These are phyloP conservation scores for Tachuris rubrigastra DNA, from an alignment of 2,113 vertebrate species.

Conservation along the genomic window DNA sequence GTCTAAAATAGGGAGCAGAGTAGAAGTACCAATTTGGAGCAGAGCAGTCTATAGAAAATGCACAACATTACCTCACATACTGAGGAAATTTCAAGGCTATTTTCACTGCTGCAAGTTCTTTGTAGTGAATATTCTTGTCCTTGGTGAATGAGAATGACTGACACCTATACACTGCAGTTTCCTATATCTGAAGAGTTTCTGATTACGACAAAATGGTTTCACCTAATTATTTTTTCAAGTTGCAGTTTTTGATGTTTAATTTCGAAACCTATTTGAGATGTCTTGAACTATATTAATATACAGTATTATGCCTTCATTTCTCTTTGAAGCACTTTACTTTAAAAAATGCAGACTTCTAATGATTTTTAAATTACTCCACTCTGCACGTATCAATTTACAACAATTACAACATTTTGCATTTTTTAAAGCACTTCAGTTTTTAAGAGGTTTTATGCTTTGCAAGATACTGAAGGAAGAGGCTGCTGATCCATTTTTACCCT, in stretches of 20 bases:
- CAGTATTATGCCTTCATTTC: slow-evolving; percentile 65
- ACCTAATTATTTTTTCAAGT: slow-evolving; percentile 76
- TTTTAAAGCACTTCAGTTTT: slow-evolving; percentile 68
- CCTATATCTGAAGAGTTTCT: slow-evolving; percentile 67
- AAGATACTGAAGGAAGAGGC: slow-evolving; percentile 44
- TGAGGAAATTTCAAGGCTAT: slow-evolving; percentile 42
- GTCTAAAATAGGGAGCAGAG: not conserved
- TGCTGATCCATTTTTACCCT: slow-evolving; percentile 59
- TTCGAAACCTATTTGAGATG: slow-evolving; percentile 76
- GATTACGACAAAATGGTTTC: slow-evolving; percentile 69
- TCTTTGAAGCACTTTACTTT: slow-evolving; percentile 74
- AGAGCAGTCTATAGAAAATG: not conserved
- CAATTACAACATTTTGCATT: slow-evolving; percentile 73
- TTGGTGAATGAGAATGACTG: slow-evolving; percentile 70
- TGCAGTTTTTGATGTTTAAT: slow-evolving; percentile 74
- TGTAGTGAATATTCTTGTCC: slow-evolving; percentile 52
- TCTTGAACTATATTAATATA: slow-evolving; percentile 73
- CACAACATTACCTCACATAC: not conserved
- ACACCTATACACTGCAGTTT: slow-evolving; percentile 64
- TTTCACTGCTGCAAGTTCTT: slow-evolving; percentile 38
- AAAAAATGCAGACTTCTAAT: slow-evolving; percentile 75
- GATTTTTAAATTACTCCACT: slow-evolving; percentile 77
- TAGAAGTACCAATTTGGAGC: not conserved
- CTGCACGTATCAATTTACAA: slow-evolving; percentile 75
- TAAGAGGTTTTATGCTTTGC: slow-evolving; percentile 60